These are phyloP conservation scores for Polymixis lichenea DNA, from an alignment of 2,888 invertebrate species.

Conservation along the genomic window DNA sequence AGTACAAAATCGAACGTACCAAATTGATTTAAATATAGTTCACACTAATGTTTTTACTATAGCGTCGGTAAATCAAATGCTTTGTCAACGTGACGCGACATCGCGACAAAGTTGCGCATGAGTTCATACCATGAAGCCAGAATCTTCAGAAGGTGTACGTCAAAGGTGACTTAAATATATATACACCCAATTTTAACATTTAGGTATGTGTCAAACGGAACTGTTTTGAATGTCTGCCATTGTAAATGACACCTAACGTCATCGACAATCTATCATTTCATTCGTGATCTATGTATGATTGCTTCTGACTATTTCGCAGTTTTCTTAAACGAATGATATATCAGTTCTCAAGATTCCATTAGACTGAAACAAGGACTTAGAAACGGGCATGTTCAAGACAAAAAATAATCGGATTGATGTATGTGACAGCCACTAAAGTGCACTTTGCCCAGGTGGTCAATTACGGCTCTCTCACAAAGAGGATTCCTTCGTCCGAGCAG, in stretches of 20 bases:
- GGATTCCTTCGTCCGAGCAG: not conserved
- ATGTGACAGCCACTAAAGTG: not conserved
- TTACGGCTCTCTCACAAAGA: not conserved
- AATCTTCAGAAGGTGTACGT: conserved; percentile 28
- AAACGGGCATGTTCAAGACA: not conserved
- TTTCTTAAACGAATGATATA: not conserved
- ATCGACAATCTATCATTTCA: not conserved
- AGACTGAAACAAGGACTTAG: not conserved
- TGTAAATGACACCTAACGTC: not conserved
- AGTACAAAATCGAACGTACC: conserved; percentile 17
- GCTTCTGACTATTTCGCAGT: not conserved
- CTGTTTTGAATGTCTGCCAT: not conserved
- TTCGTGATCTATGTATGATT: not conserved
- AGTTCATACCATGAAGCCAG: not conserved
- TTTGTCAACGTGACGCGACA: conserved; percentile 73
- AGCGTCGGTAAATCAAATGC: conserved; percentile 72
- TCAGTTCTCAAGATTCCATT: not conserved
- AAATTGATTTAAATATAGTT: conserved; percentile 54
- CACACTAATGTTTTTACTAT: conserved; percentile 63
- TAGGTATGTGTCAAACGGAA: not conserved
- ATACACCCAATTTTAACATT: not conserved
- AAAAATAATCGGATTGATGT: not conserved
- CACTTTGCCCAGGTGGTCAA: not conserved
- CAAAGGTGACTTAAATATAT: not conserved
- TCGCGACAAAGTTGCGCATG: conserved; percentile 68